These are phyloP conservation scores for Nephrotoma appendiculata DNA, from an alignment of 2,888 invertebrate genomes.

Conservation along the genomic window DNA sequence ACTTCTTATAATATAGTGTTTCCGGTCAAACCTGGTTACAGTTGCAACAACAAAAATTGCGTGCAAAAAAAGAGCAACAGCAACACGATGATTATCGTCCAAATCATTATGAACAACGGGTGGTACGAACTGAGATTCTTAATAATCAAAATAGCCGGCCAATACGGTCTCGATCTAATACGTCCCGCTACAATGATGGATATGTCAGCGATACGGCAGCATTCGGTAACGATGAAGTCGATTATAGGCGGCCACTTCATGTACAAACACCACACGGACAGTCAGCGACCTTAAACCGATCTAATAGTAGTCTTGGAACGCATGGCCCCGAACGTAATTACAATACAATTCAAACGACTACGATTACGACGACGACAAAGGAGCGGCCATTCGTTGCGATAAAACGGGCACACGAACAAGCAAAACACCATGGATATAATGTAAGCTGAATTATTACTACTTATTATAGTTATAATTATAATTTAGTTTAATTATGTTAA, in stretches of 20 bases:
- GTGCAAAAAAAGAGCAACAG: conserved; percentile 59
- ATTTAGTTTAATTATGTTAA: no score
- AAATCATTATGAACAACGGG: conserved; percentile 44
- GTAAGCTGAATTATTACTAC: neutral
- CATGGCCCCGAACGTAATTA: conserved; percentile 26
- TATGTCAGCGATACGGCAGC: conserved; percentile 20
- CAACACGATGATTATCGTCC: conserved; percentile 50
- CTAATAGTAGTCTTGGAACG: conserved; percentile 17
- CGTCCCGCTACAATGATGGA: conserved; percentile 17
- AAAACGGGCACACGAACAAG: conserved; percentile 39
- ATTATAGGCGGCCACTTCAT: conserved; percentile 17
- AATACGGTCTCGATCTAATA: conserved; percentile 14
- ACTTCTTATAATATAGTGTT: conserved; percentile 23
- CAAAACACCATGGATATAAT: conserved; percentile 9
- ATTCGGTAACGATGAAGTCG: conserved; percentile 18
- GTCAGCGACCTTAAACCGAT: conserved; percentile 11
- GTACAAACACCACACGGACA: conserved; percentile 17
- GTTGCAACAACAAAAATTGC: conserved; percentile 65
- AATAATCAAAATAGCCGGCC: conserved; percentile 24
- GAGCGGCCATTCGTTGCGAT: conserved; percentile 50
- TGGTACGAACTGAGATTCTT: conserved; percentile 33
- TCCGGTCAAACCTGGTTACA: conserved; percentile 65
- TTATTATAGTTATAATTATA: no score
- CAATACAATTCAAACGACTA: conserved; percentile 26
- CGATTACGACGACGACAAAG: conserved; percentile 15